Conservation (phyloP, 1,140 invertebrate genomes). For the Drosophila bifasciata region DNA sequence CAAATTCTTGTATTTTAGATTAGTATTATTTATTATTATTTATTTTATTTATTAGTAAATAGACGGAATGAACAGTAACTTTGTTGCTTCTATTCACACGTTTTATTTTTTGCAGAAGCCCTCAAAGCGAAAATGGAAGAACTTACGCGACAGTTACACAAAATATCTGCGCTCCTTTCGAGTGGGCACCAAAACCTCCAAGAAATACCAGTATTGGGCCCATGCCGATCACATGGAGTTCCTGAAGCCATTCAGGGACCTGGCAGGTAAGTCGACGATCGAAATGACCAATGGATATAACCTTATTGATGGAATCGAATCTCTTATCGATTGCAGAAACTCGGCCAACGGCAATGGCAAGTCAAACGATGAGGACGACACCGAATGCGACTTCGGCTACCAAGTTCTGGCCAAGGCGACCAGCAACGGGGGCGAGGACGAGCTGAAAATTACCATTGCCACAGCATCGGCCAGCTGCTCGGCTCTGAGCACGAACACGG, state of each 20-base stretch:
- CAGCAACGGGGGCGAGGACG: constrained; percentile 66
- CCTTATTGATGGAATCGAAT: neutral
- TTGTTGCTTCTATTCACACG: too few relatives aligned
- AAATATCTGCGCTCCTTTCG: constrained; percentile 83
- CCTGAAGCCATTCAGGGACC: constrained; percentile 79
- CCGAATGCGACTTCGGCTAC: constrained; percentile 79
- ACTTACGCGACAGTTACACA: constrained; percentile 81
- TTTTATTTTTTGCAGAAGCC: constrained; percentile 64
- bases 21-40: too few relatives aligned
- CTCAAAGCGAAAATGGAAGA: constrained; percentile 84
- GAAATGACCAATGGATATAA: neutral
- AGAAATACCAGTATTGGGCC: constrained; percentile 83
- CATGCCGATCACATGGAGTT: constrained; percentile 83
- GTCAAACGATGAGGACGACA: constrained; percentile 78
- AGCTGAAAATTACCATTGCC: constrained; percentile 69
- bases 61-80: too few relatives aligned
- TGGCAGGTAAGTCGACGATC: constrained; percentile 56
- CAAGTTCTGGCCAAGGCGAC: constrained; percentile 77
- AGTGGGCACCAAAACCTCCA: constrained; percentile 81
- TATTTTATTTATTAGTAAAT: too few relatives aligned
- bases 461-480: constrained; percentile 45
- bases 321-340: constrained; percentile 33
- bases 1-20: too few relatives aligned
- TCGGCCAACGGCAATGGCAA: constrained; percentile 70
- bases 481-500: constrained; percentile 49